These are phyloP conservation scores for Agonopterix heracliana DNA, from an alignment of 2,888 invertebrate species.

Conservation along the genomic window DNA sequence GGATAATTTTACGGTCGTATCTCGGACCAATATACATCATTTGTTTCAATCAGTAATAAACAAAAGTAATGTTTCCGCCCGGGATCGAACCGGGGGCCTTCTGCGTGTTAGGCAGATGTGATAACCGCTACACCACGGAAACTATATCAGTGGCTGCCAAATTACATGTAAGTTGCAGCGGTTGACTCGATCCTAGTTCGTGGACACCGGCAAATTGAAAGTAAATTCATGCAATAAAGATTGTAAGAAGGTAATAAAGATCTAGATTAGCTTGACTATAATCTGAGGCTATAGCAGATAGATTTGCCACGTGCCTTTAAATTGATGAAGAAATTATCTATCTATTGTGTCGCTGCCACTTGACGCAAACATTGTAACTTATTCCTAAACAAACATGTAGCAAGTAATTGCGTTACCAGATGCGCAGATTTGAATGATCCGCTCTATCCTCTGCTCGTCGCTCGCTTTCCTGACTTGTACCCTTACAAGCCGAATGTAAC, in stretches of 20 bases:
- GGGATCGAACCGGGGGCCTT: conserved; percentile 94
- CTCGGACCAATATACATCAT: no score
- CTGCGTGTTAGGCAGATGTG: conserved; percentile 95
- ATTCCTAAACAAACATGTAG: no score
- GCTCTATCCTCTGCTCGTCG: no score
- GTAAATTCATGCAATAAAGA: conserved; percentile 5
- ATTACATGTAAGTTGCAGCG: neutral
- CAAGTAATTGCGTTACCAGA: no score
- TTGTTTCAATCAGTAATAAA: neutral
- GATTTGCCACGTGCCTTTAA: no score
- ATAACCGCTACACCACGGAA: conserved; percentile 94
- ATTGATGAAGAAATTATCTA: no score
- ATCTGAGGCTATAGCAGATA: no score
- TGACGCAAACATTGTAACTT: no score
- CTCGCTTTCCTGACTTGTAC: neutral
- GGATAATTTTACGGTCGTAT: no score
- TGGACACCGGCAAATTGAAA: neutral
- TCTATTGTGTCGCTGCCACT: no score
- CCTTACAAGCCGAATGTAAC: conserved; percentile 12
- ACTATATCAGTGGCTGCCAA: conserved; percentile 36
- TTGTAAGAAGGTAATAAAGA: neutral
- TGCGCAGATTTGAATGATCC: no score
- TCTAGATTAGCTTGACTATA: no score
- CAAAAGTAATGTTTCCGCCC: conserved; percentile 81
- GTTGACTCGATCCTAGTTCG: neutral